Conservation (phyloP, 2,888 invertebrate genomes). For the Erebia ligea region DNA sequence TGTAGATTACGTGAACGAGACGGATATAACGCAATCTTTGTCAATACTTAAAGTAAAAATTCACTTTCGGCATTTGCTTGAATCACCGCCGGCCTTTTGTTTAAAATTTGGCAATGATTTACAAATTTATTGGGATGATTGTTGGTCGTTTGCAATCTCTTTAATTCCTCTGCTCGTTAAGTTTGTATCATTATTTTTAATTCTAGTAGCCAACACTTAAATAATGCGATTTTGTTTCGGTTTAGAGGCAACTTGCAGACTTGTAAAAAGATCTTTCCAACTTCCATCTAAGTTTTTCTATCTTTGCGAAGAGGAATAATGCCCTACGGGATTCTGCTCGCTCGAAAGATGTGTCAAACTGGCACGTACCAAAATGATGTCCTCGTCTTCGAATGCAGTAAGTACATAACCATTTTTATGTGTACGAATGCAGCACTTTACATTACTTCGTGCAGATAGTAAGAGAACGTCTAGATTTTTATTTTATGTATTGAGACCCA, state of each 20-base stretch:
- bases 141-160: neutral
- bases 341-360: too few relatives aligned
- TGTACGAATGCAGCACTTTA: too few relatives aligned
- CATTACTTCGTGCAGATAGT: neutral
- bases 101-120: conserved; percentile 9
- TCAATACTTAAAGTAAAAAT: conserved; percentile 21
- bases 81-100: conserved; percentile 19
- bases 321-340: too few relatives aligned
- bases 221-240: neutral
- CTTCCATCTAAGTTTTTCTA: too few relatives aligned
- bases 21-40: conserved; percentile 26
- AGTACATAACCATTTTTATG: too few relatives aligned
- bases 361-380: too few relatives aligned
- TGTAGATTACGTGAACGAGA: conserved; percentile 24
- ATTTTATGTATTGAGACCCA: too few relatives aligned
- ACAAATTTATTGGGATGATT: conserved; percentile 7
- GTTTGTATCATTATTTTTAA: neutral
- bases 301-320: too few relatives aligned
- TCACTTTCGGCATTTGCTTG: conserved; percentile 26
- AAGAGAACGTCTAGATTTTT: too few relatives aligned
- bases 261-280: neutral
- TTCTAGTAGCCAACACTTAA: neutral
- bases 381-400: too few relatives aligned
- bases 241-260: neutral
- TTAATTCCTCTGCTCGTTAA: conserved; percentile 6